These are phyloP conservation scores for Arothron firmamentum DNA, from an alignment of 2,113 vertebrate species.

Conservation along the genomic window DNA sequence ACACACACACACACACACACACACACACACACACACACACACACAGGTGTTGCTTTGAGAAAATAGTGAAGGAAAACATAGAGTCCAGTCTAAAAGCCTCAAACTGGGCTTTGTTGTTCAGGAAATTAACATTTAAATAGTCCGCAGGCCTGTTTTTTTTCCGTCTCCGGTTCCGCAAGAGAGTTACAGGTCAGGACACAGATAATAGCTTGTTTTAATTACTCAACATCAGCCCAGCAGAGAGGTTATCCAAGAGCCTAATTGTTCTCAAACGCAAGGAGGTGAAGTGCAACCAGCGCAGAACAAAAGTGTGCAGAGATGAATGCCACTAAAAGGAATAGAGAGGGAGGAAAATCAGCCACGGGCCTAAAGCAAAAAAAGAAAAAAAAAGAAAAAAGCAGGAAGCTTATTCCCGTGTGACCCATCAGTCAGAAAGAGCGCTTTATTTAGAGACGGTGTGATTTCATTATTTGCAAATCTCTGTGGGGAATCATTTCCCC, in stretches of 20 bases:
- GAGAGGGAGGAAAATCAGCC: slow-evolving; percentile 9
- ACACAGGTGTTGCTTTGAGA: no score
- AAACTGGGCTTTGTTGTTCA: slow-evolving; percentile 27
- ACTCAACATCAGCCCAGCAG: slow-evolving; percentile 37
- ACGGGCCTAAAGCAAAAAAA: slow-evolving; percentile 41
- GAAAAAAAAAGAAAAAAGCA: slow-evolving; percentile 8
- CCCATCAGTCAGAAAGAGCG: slow-evolving; percentile 57
- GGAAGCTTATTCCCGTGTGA: slow-evolving; percentile 49
- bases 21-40: no score
- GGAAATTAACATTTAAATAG: slow-evolving; percentile 69
- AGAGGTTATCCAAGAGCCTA: slow-evolving; percentile 14
- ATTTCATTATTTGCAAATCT: slow-evolving; percentile 64
- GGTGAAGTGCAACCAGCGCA: slow-evolving; percentile 38
- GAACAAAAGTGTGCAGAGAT: slow-evolving; percentile 30
- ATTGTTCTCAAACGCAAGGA: slow-evolving; percentile 41
- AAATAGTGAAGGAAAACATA: no score
- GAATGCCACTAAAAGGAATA: slow-evolving; percentile 24
- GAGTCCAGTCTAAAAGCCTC: not conserved
- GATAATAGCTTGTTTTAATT: slow-evolving; percentile 21
- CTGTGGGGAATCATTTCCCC: slow-evolving; percentile 50
- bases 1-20: no score
- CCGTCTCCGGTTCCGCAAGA: slow-evolving; percentile 38
- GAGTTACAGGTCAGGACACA: no score
- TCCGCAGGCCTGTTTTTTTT: slow-evolving; percentile 29
- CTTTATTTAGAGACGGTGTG: slow-evolving; percentile 66